Percentiles rank a stretch among this genome's conserved stretches.
Evolutionary conservation across 2,888 invertebrate genomes (phyloP).

Genomic region (Lepas anatifera): DNA sequence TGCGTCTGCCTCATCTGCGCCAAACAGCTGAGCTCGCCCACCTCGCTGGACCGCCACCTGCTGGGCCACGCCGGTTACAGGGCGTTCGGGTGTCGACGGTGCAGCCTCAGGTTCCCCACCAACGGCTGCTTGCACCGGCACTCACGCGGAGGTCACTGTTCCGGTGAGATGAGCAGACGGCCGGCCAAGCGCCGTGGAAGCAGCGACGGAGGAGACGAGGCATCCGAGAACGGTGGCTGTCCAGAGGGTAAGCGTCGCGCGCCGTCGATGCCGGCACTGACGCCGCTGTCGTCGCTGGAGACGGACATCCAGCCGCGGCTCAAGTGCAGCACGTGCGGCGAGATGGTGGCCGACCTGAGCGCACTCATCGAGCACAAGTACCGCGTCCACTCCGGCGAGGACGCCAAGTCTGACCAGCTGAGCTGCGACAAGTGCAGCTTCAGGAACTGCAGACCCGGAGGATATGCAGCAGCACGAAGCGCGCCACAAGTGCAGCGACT

Average conservation of each 20-base stretch:
- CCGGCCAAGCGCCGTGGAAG: constrained; percentile 23
- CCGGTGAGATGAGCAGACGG: constrained; percentile 31
- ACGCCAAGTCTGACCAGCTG: constrained; percentile 35
- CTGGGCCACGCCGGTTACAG: constrained; percentile 67
- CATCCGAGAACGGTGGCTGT: constrained; percentile 13
- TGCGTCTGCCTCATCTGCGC: constrained; percentile 51
- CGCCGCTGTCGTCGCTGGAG: constrained; percentile 16
- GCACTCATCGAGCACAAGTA: constrained; percentile 56
- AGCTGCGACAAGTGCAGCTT: constrained; percentile 27
- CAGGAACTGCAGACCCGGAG: constrained; percentile 11
- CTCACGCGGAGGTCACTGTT: constrained; percentile 51
- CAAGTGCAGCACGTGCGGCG: constrained; percentile 59
- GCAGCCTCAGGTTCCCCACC: constrained; percentile 67
- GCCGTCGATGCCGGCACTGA: constrained; percentile 13
- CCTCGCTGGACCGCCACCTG: constrained; percentile 65
- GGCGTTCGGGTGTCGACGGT: constrained; percentile 64
- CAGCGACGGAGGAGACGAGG: constrained; percentile 16
- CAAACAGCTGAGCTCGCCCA: constrained; percentile 59
- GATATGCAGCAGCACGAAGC: neutral
- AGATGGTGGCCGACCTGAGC: constrained; percentile 58
- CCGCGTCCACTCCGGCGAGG: constrained; percentile 42
- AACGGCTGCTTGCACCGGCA: constrained; percentile 79
- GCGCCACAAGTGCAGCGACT: constrained; percentile 13
- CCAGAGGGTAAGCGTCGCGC: neutral
- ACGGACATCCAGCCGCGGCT: constrained; percentile 43